Evolutionary conservation across 2,888 invertebrate genomes (phyloP).

Genomic region (Strigamia transsilvanica): DNA sequence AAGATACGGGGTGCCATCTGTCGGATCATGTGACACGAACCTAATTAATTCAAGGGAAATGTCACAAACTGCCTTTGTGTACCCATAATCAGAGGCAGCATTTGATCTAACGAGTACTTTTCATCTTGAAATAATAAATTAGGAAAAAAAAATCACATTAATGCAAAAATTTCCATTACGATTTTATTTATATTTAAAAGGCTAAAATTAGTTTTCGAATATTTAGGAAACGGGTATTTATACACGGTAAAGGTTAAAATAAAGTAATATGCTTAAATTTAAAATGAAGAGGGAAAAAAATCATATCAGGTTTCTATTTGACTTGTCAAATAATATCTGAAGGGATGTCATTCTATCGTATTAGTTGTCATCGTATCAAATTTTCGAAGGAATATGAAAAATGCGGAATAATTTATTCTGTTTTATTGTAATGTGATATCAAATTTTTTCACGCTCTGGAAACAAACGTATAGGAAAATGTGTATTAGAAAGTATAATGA

Average conservation of each 20-base stretch:
- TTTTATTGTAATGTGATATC: conserved; percentile 4
- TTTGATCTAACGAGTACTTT: not conserved
- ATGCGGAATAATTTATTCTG: not conserved
- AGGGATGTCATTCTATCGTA: conserved; percentile 4
- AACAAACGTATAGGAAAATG: too few species aligned
- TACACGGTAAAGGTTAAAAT: not conserved
- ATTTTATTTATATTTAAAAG: not conserved
- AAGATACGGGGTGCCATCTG: conserved; percentile 30
- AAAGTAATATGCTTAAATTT: not conserved
- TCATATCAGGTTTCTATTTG: not conserved
- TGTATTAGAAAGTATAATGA: too few species aligned
- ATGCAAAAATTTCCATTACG: too few species aligned
- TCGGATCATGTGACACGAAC: not conserved
- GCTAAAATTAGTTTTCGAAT: not conserved
- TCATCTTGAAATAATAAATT: conserved; percentile 1
- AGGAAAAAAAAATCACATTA: not conserved
- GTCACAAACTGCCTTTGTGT: not conserved
- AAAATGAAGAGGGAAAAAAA: not conserved
- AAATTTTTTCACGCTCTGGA: not conserved
- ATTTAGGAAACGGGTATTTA: not conserved
- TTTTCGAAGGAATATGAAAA: not conserved
- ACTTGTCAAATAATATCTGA: not conserved
- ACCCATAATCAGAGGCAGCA: not conserved
- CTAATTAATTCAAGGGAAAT: conserved; percentile 16
- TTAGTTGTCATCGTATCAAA: conserved; percentile 17